Percentiles rank a stretch among this genome's conserved stretches.
Evolutionary conservation across 2,888 invertebrate species (phyloP).

Genomic region (Leptopilina drosophilae): DNA sequence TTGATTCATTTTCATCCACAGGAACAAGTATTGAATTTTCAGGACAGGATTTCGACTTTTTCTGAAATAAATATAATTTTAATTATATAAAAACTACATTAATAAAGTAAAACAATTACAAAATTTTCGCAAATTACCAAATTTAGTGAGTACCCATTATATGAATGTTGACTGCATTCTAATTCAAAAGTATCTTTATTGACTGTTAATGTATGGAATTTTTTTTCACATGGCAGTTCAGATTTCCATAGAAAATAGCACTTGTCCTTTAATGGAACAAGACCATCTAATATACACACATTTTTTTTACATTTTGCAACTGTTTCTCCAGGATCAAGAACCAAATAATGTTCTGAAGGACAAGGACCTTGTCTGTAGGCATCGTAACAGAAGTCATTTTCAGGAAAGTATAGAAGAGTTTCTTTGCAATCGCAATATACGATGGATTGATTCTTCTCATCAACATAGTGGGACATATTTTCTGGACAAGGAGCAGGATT

Average conservation of each 20-base stretch:
- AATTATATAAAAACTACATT: no score
- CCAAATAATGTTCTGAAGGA: constrained; percentile 78
- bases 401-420: constrained; percentile 68
- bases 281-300: constrained; percentile 80
- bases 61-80: background rate
- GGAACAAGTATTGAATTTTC: background rate
- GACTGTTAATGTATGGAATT: constrained; percentile 39
- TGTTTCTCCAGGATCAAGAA: constrained; percentile 78
- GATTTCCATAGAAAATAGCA: constrained; percentile 77
- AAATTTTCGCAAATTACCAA: no score
- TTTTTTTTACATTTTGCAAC: constrained; percentile 81
- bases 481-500: background rate
- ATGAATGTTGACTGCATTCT: background rate
- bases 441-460: background rate
- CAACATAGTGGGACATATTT: background rate
- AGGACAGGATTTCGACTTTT: background rate
- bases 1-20: background rate
- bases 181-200: background rate
- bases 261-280: constrained; percentile 77
- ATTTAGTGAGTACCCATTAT: no score
- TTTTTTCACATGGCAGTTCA: constrained; percentile 77
- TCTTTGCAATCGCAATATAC: background rate
- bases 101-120: no score
- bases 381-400: constrained; percentile 81
- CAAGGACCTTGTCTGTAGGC: constrained; percentile 84